These are phyloP conservation scores for Diprion similis DNA, from an alignment of 1,140 invertebrate species.

Conservation along the genomic window DNA sequence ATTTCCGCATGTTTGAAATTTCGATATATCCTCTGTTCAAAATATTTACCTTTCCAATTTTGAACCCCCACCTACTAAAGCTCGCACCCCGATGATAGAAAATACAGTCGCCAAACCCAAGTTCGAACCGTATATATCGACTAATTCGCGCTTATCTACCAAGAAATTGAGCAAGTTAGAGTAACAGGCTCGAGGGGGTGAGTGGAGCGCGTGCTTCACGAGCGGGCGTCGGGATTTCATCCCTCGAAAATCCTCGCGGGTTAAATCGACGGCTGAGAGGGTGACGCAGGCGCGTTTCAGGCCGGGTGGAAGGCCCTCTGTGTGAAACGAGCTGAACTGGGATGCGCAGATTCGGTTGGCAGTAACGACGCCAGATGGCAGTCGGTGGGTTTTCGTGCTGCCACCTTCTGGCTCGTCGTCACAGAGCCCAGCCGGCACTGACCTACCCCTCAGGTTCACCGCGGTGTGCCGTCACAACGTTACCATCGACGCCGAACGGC, in stretches of 20 bases:
- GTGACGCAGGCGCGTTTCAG: not conserved
- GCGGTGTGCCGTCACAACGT: conserved; percentile 42
- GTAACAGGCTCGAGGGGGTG: not conserved
- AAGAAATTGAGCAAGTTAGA: too few species aligned
- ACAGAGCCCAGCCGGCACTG: conserved; percentile 39
- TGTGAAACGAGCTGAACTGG: conserved; percentile 39
- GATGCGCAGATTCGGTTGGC: conserved; percentile 1
- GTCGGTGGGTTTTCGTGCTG: conserved; percentile 39
- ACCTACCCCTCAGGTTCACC: conserved; percentile 56
- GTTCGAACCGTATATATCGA: not conserved
- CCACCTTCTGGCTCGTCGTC: conserved; percentile 36
- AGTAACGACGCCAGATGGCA: conserved; percentile 4
- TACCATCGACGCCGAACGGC: conserved; percentile 34
- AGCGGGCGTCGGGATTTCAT: not conserved
- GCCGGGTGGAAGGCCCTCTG: conserved; percentile 40
- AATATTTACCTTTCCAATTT: too few species aligned
- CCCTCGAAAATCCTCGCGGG: not conserved
- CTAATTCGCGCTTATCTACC: too few species aligned
- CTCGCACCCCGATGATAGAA: too few species aligned
- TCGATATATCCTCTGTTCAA: too few species aligned
- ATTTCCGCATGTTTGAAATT: too few species aligned
- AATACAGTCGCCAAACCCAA: not conserved
- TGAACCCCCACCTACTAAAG: too few species aligned
- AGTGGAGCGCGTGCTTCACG: not conserved
- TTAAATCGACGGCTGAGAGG: too few species aligned